These are phyloP conservation scores for Chelidonichthys spinosus DNA, from an alignment of 2,797 vertebrate species.

Conservation along the genomic window DNA sequence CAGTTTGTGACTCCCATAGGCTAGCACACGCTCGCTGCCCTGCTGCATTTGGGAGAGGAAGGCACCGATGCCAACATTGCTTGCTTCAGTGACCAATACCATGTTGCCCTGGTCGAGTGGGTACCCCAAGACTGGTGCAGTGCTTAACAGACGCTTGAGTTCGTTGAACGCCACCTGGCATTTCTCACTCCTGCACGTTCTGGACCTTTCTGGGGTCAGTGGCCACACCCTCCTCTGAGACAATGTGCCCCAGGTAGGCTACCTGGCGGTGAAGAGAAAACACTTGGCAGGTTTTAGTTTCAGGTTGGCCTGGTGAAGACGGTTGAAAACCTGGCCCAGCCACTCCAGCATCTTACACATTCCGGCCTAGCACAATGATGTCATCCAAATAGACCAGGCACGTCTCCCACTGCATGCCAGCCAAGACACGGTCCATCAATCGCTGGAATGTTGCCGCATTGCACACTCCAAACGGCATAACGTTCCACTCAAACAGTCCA, in stretches of 20 bases:
- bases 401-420: conserved; percentile 28
- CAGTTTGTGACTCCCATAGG: conserved; percentile 20
- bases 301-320: conserved; percentile 10
- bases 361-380: neutral
- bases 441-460: neutral
- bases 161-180: neutral
- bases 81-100: conserved; percentile 5
- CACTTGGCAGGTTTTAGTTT: conserved; percentile 33
- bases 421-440: neutral
- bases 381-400: conserved; percentile 6
- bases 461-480: conserved; percentile 21
- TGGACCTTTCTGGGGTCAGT: neutral
- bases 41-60: conserved; percentile 30
- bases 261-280: conserved; percentile 14
- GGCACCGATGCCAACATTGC: neutral
- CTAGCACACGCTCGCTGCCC: conserved; percentile 15
- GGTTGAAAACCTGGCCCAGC: neutral
- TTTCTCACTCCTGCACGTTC: neutral
- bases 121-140: conserved; percentile 7
- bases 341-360: conserved; percentile 7
- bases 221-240: neutral
- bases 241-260: conserved; percentile 16
- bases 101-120: neutral
- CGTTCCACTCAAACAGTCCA: conserved; percentile 47
- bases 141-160: neutral